Base-by-base conservation (phyloP, 2,888 invertebrate genomes). In the Pseudococcus viburni region DNA sequence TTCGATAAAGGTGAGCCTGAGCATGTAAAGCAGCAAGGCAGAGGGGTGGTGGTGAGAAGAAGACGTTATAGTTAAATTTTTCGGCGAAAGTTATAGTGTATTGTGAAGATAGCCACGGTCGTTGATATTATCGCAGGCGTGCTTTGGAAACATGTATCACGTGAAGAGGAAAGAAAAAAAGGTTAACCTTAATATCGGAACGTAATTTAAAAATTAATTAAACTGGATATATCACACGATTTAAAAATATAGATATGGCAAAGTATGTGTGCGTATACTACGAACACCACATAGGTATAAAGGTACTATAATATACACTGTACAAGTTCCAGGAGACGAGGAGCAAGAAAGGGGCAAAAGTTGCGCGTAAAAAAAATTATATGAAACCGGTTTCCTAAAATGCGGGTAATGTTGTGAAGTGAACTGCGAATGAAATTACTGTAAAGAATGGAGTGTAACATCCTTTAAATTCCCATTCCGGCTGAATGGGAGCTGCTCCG, bases 11-110 rank as follows among this genome's bases (percentile, higher is more conserved):
- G 22, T 3, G 22, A 22, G 64, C 9, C 59, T 19, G 59, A 64
- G 22, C 1, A 22, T 6, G 9, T 22, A n/a, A 68, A 17, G 26
- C 11, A 19, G 6, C 42, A 68, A 26, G 73, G 68, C 17, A 9
- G 19, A 19, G 64, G 64, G 19, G 22, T 22, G 64, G 39, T n/a
- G 33, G 8, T 33, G 11, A 33, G 33, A 26, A 39, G 17, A 15
- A 39, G 77, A 64, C 77, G 73, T 33, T 33, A 22, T 22, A 46
- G 19, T 83, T 46, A 0, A 22, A 68, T 51, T 68, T 90, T 90
- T 90, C 90, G 90, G 90, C 90, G 90, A 90, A 90, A 89, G 89
- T 89, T 85, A 80, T 87, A 46, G 85, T 22, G 64, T 64, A 22
- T 64, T 22, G 11, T 11, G 85, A 73, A 85, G 59, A 64, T 39